Base-by-base conservation (phyloP, 2,113 vertebrate species). In the Pedetes capensis region DNA sequence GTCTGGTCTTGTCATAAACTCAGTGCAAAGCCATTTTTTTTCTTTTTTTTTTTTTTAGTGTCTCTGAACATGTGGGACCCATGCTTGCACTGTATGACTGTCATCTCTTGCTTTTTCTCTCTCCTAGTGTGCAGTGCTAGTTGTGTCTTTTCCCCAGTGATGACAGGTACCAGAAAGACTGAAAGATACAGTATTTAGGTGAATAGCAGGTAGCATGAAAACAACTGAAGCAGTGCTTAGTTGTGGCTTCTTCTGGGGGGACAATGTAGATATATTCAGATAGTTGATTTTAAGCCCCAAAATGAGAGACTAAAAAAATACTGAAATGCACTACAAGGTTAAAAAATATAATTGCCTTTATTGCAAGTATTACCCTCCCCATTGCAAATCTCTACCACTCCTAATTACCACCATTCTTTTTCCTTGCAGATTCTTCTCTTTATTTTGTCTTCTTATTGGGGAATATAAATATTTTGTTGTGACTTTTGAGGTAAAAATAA, bases 21-120 rank as follows among this genome's bases (percentile, higher is more conserved):
- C 84, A 97, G 76, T 95, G 78, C 92, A 96, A 93, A 95, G 85
- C 84, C 92, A 63, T 34, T 82, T 66, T 92, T 86, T 92, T 78
- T 76, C 59, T 57, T 51, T 86, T 88, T 93, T 55, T 81, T 57
- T 91, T 74, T 92, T 22, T 55, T 20, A 51, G 80, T 91, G 34
- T 90, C 42, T 94, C 59, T 96, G 66, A 82, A 93, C 0, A 34
- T 92, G 59, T 96, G 94, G 68, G 64, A 94, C 79, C 75, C 83
- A 63, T 80, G 89, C 9, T 1, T 93, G 55, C 9, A 2, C 53
- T 72, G 61, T 57, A 32, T 95, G 92, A 82, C 81, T 87, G 82
- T 66, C 66, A 68, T 87, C 64, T 81, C 87, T 89, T 1, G n/a
- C 42, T 53, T 75, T 94, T 91, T 87, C 51, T 86, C 84, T 76